Evolutionary conservation across 2,888 invertebrate species (phyloP).

Genomic region (Acanthococcus lagerstroemiae): DNA sequence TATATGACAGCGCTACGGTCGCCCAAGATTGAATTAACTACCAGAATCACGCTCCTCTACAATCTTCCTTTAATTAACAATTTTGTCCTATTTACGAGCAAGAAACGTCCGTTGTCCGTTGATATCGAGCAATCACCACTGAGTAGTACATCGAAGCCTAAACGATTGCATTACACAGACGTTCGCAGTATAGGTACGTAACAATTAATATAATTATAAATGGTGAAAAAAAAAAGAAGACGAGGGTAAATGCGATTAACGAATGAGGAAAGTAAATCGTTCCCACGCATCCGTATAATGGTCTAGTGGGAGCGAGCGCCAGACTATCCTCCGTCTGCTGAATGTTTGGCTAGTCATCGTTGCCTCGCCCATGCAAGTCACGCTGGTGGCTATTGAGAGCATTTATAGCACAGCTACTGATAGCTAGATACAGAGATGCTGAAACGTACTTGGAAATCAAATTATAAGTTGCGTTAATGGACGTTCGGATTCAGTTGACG

Average conservation of each 20-base stretch:
- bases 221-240: not conserved
- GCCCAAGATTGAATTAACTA: constrained; percentile 15
- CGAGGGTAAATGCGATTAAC: not conserved
- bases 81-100: constrained; percentile 15
- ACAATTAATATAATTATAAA: not conserved
- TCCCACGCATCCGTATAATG: not conserved
- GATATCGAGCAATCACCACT: not conserved
- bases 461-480: too few species aligned
- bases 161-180: not conserved
- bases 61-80: constrained; percentile 22
- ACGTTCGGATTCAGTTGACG: too few species aligned
- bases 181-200: not conserved
- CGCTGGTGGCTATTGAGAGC: not conserved
- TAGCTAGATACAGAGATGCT: too few species aligned
- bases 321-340: not conserved
- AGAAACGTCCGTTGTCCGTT: not conserved
- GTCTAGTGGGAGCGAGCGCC: not conserved
- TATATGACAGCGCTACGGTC: constrained; percentile 18
- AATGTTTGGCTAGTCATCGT: not conserved
- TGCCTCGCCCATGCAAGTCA: not conserved
- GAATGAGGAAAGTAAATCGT: not conserved
- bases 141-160: not conserved
- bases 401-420: too few species aligned
- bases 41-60: constrained; percentile 21
- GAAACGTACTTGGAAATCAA: too few species aligned